Base-by-base conservation (phyloP, 1,140 invertebrate species). In the Drosophila micromelanica region DNA sequence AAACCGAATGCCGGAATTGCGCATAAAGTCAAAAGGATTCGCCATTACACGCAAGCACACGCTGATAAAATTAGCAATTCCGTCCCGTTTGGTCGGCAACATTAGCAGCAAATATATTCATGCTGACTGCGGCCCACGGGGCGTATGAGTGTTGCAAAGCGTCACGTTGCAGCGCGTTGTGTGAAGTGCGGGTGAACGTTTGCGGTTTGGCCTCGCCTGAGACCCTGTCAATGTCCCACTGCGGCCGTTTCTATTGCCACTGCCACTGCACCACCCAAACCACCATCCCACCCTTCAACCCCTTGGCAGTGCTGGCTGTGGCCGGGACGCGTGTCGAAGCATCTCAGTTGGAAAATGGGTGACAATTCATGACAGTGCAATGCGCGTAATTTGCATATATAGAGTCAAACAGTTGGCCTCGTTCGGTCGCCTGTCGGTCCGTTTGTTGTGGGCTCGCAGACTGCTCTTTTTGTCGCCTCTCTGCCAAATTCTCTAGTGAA, bases 31-130 rank as follows among this genome's bases (percentile, higher is more conserved):
- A 46, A 73, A 68, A 48, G 23, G 63, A 67, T 48, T 57, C 46
- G 38, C 20, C 52, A 49, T 67, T 52, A 72, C 68, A 78, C 63
- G 67, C 78, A 64, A 62, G 46, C 81, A 70, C 76, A 64, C 48
- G 42, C 79, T 77, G 84, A 87, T 89, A 79, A 87, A 87, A 89
- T 89, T 89, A 89, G 84, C 84, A 84, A 89, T 89, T 89, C 84
- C 65, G 70, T 89, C 65, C 79, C 73, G 73, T 89, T 89, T 80
- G 67, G 67, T 79, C 62, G 45, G 15, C 45, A 63, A 85, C 84
- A 89, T 89, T 89, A 89, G 84, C 84, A 77, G 84, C 84, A 73
- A 76, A 89, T 86, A 87, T 87, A 86, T 86, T 86, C 82, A 86
- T 86, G 82, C 78, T 46, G 70, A 57, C 60, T 78, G 57, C 71